Evolutionary conservation across 2,888 invertebrate genomes (phyloP), one percentile per base, ranked within the genome.

Genomic region (Diloba caeruleocephala): DNA sequence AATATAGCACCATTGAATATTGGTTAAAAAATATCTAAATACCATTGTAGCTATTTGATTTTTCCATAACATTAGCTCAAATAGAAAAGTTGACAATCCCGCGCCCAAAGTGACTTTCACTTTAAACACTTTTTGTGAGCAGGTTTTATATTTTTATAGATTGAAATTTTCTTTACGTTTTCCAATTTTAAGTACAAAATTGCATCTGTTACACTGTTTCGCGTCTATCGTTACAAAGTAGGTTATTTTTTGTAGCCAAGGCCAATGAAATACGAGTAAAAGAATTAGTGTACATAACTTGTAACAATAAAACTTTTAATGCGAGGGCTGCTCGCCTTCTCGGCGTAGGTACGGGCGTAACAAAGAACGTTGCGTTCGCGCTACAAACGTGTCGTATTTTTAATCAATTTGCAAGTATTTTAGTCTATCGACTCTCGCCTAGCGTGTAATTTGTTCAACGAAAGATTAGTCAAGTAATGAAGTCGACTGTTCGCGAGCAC

Each of bases 391-490:
- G 71, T 74, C 63, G 61, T 78, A 49, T 55, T 77, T 75, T 71
- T 74, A 77, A 78, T 80, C 74, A 81, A 81, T 79, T 79, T 75
- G 71, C 76, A 68, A 66, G 63, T 70, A 56, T 73, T 85, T 84
- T 80, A 75, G 79, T 74, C 75, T 74, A 75, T 78, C 74, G 70
- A 59, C 72, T 83, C 73, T 79, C 79, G 78, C 56, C 73, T 75
- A 74, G 68, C 74, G 71, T 81, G 79, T 83, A 82, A 84, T 88
- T n/a, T 83, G 82, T 88, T 87, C 72, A 72, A 76, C 78, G 81
- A 78, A 84, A 84, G 82, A 88, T 88, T 87, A 86, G 83, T 82
- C 78, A 79, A 83, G 84, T 84, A 86, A 84, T 87, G 86, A 88
- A 86, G 84, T 86, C 85, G 85, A 89, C 87, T 85, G 86, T 81